phyloP scores from a whole-genome alignment of 2,797 vertebrate species.

The Rhinoraja longicauda region DNA sequence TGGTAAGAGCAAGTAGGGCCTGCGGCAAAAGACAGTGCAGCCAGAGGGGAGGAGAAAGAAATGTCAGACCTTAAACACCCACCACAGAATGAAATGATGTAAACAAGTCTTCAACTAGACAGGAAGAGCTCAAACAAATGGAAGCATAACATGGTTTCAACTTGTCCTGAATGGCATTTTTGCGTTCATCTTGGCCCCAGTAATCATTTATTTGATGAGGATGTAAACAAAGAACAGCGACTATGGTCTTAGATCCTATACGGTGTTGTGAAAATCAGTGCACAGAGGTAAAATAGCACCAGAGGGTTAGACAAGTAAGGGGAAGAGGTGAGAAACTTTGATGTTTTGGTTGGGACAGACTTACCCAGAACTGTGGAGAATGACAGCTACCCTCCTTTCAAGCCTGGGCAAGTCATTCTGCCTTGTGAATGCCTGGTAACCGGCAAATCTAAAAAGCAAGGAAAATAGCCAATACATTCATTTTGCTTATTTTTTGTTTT shows the following conservation, averaged over 20 bases:
- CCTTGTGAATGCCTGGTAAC: background rate
- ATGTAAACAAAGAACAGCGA: background rate
- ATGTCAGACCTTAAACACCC: background rate
- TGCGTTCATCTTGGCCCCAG: background rate
- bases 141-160: background rate
- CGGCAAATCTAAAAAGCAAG: background rate
- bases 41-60: background rate
- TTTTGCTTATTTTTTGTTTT: background rate
- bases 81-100: conserved; percentile 6
- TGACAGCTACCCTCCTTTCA: background rate
- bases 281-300: background rate
- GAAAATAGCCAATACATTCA: background rate
- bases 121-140: background rate
- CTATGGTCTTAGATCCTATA: background rate
- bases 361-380: background rate
- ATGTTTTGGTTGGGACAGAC: background rate
- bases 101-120: conserved; percentile 4
- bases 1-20: background rate
- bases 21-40: background rate
- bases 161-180: background rate
- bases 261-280: background rate
- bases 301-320: background rate
- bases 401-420: conserved; percentile 11
- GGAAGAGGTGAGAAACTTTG: background rate
- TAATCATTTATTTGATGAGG: conserved; percentile 13